Percentiles rank a stretch among this genome's conserved stretches.
Conservation (phyloP, 64 coral and sea anemone species). For the Montipora cactus region DNA sequence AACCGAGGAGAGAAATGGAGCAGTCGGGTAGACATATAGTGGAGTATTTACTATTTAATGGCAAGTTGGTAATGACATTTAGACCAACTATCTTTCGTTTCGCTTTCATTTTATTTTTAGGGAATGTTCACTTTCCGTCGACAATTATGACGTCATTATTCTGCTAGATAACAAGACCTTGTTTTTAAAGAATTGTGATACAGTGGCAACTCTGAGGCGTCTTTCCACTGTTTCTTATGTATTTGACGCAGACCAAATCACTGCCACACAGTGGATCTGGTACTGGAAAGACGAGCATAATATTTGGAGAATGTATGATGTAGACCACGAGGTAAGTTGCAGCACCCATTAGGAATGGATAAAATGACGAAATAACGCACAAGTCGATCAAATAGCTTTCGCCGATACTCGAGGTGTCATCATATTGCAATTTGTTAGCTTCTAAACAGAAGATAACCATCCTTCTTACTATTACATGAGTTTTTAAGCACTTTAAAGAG, state of each 20-base stretch:
- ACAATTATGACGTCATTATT: neutral
- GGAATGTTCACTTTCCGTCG: neutral
- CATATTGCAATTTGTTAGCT: too few species aligned
- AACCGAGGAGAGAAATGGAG: too few species aligned
- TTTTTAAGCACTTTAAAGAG: too few species aligned
- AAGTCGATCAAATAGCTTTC: too few species aligned
- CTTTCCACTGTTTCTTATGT: slow-evolving; percentile 72
- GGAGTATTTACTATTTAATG: too few species aligned
- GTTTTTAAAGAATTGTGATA: slow-evolving; percentile 30
- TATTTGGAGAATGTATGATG: slow-evolving; percentile 62
- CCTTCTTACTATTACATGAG: too few species aligned
- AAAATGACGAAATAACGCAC: too few species aligned
- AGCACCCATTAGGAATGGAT: neutral
- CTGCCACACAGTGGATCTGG: slow-evolving; percentile 82
- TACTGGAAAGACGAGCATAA: slow-evolving; percentile 69
- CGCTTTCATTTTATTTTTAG: neutral
- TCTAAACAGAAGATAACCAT: too few species aligned
- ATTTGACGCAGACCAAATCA: neutral
- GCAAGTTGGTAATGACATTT: too few species aligned
- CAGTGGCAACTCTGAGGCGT: slow-evolving; percentile 6
- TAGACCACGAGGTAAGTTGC: slow-evolving; percentile 41
- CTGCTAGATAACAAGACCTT: slow-evolving; percentile 9
- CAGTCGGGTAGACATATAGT: too few species aligned
- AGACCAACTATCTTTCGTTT: neutral
- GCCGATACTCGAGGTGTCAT: too few species aligned